Evolutionary conservation across 2,888 invertebrate species (phyloP).

Genomic region (Tetropium fuscum): DNA sequence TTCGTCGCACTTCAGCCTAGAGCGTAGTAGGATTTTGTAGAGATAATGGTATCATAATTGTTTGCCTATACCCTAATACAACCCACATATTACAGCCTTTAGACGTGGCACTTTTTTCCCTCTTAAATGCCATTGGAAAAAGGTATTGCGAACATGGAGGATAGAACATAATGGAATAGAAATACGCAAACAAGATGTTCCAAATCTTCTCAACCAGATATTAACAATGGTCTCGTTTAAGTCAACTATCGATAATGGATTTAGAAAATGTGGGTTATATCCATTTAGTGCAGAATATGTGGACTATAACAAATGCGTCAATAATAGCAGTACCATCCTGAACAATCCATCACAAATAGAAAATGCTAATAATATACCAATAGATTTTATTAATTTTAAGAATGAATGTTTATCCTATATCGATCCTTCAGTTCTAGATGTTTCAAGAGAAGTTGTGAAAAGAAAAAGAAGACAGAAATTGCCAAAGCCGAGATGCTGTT

Average conservation of each 20-base stretch:
- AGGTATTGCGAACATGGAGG: neutral
- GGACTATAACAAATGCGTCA: neutral
- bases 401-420: neutral
- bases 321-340: neutral
- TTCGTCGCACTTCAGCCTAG: neutral
- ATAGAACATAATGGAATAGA: neutral
- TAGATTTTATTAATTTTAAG: neutral
- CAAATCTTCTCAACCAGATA: neutral
- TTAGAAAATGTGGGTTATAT: no score
- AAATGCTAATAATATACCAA: neutral
- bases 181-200: neutral
- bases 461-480: neutral
- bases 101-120: neutral
- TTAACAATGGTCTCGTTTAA: neutral
- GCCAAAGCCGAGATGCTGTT: neutral
- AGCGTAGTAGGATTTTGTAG: neutral
- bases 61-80: neutral
- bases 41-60: neutral
- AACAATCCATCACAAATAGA: no score
- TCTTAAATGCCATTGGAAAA: neutral
- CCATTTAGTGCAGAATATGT: neutral
- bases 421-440: no score
- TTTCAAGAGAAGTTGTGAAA: neutral
- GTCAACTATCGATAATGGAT: neutral
- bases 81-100: neutral